Conservation (phyloP, 2,113 vertebrate genomes). For the Platichthys stellatus region DNA sequence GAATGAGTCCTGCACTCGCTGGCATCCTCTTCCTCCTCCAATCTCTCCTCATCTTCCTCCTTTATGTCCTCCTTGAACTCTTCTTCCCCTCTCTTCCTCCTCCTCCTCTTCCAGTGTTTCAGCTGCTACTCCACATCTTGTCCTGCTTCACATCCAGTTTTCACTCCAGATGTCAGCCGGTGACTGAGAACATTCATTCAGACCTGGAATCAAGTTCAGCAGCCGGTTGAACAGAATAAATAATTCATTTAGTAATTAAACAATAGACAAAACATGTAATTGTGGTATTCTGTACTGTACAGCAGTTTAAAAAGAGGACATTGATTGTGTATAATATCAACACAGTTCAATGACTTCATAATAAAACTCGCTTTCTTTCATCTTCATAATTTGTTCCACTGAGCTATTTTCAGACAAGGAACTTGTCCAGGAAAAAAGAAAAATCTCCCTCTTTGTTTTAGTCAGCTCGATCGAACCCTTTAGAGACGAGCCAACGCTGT, state of each 20-base stretch:
- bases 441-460: not conserved
- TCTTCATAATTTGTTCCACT: not conserved
- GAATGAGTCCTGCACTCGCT: not conserved
- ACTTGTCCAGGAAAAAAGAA: not conserved
- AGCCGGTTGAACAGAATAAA: too few species aligned
- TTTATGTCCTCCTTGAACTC: too few species aligned
- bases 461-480: not conserved
- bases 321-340: too few species aligned
- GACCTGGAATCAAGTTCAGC: too few species aligned
- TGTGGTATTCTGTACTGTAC: too few species aligned
- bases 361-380: not conserved
- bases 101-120: not conserved
- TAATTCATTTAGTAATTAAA: too few species aligned
- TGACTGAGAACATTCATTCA: not conserved
- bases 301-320: too few species aligned
- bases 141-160: not conserved
- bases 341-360: too few species aligned
- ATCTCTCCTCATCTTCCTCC: too few species aligned
- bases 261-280: too few species aligned
- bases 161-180: not conserved
- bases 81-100: too few species aligned
- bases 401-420: not conserved
- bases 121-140: not conserved
- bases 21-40: too few species aligned
- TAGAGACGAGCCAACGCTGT: not conserved